Evolutionary conservation across 2,113 vertebrate genomes (phyloP).

Genomic region (Balaeniceps rex): DNA sequence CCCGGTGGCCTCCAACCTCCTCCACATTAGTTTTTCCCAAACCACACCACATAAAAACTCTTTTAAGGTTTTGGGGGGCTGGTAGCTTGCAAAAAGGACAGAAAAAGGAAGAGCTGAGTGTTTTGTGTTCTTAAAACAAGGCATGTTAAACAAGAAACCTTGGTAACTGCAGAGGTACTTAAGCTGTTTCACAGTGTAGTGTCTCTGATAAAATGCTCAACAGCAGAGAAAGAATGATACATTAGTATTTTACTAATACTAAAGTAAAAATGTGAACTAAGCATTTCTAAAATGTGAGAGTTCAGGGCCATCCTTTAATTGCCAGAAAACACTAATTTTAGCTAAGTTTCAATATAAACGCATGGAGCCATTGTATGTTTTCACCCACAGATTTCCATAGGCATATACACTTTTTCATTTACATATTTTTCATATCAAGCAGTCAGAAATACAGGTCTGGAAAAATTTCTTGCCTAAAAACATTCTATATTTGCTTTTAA

Average conservation of each 20-base stretch:
- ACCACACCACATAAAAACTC: slow-evolving; percentile 20
- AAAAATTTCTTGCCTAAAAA: neutral
- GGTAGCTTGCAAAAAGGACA: neutral
- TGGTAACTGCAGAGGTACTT: neutral
- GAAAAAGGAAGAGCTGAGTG: neutral
- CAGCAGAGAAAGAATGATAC: neutral
- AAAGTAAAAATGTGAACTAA: neutral
- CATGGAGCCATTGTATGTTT: neutral
- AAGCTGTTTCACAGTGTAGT: neutral
- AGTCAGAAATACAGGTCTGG: neutral
- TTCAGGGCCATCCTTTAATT: neutral
- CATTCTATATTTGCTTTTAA: neutral
- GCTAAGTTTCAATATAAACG: neutral
- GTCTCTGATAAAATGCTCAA: neutral
- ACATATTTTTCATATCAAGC: neutral
- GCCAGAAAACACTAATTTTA: slow-evolving; percentile 5
- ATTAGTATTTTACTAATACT: neutral
- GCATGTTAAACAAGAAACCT: neutral
- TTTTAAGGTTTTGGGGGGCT: neutral
- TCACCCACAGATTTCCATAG: neutral
- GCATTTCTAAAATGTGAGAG: neutral
- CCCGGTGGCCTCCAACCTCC: slow-evolving; percentile 29
- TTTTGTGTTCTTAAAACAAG: neutral
- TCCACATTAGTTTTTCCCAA: slow-evolving; percentile 45
- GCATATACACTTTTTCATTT: neutral